Evolutionary conservation across 2,797 vertebrate genomes (phyloP), one percentile per base, ranked within the genome.

Genomic region (Eurystomus glaucurus): DNA sequence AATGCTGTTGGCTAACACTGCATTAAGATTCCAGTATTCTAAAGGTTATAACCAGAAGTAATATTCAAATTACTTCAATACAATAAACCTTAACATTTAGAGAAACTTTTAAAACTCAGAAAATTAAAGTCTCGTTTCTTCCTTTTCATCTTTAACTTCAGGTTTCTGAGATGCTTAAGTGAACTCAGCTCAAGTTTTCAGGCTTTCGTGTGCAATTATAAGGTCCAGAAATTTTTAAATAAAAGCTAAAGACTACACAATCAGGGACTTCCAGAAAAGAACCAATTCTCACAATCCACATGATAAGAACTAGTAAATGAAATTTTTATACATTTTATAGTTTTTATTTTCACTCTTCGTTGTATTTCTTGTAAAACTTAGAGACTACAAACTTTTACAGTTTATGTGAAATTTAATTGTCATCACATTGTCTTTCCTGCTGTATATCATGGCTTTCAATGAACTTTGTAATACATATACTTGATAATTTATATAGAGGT

Each of bases 211-310:
- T 66, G 29, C 20, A 85, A 52, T 85, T 66, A 66, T 50, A 16
- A 60, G 20, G 20, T 77, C 46, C 70, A 85, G 45, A 87, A 92
- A 91, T 60, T 85, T 89, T 70, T n/a, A 68, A 80, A 91, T 64
- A 52, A 89, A 70, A 80, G 3, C 2, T 33, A 95, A 83, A 16
- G 39, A 75, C 20, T 83, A 37, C 4, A 28, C 11, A 15, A 79
- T 68, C 19, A 78, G 5, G 2, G 37, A 60, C 21, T 77, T 83
- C 75, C 14, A 84, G 68, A 70, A 91, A 75, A 91, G 4, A 76
- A 74, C 57, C 23, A 25, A 10, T 57, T 86, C 52, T 17, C 54
- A 54, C 31, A 82, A 55, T 13, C 2, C 6, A 62, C 10, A 17
- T 39, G 29, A 37, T 19, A 85, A 76, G 62, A 83, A 78, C 2